Evolutionary conservation across 2,888 invertebrate genomes (phyloP).

Genomic region (Polymixis flavicincta): DNA sequence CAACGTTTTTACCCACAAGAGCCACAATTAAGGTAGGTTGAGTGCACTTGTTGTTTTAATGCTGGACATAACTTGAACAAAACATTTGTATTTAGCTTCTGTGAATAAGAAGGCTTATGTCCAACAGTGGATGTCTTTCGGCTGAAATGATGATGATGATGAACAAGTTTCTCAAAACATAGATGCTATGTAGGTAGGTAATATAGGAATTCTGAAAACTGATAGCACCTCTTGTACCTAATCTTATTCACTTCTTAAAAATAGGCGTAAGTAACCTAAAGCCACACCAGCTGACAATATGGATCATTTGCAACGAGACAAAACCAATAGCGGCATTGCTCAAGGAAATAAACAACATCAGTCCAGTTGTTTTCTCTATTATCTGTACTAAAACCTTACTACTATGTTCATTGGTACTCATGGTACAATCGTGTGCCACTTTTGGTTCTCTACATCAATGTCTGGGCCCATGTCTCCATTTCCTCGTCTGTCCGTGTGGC

Average conservation of each 20-base stretch:
- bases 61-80: not conserved
- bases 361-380: not conserved
- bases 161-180: not conserved
- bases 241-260: not conserved
- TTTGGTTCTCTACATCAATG: constrained; percentile 26
- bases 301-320: not conserved
- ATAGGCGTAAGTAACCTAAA: not conserved
- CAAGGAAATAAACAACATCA: not conserved
- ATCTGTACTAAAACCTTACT: not conserved
- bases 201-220: not conserved
- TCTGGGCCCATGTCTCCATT: constrained; percentile 21
- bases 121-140: no score
- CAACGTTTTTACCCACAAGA: no score
- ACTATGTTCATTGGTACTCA: not conserved
- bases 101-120: no score
- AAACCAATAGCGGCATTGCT: not conserved
- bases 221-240: not conserved
- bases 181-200: not conserved
- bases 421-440: not conserved
- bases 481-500: constrained; percentile 31
- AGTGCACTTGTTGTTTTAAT: not conserved
- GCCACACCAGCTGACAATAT: not conserved
- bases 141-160: no score
- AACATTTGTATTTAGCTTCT: not conserved
- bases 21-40: no score